Conservation (phyloP, 2,888 invertebrate genomes). For the Palloptera scutellata region DNA sequence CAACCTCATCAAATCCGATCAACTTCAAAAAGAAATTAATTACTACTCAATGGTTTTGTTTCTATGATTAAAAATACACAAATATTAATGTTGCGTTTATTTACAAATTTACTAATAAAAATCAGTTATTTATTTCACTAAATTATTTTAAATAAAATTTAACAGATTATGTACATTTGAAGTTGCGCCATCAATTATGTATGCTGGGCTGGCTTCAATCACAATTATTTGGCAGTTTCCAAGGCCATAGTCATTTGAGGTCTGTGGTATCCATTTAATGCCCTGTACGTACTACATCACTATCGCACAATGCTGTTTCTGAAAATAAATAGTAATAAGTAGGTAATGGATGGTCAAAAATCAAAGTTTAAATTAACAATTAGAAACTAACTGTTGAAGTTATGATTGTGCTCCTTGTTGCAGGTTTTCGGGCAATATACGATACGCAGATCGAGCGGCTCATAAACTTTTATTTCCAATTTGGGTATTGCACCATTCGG, state of each 20-base stretch:
- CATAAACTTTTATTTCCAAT: constrained; percentile 50
- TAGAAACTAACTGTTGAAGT: constrained; percentile 42
- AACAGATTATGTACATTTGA: background rate
- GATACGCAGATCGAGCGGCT: constrained; percentile 54
- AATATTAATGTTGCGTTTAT: no score
- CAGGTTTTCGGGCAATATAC: constrained; percentile 52
- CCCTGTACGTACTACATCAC: constrained; percentile 40
- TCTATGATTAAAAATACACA: no score
- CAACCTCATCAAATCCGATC: no score
- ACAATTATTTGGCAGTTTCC: constrained; percentile 29
- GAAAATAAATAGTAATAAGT: constrained; percentile 5
- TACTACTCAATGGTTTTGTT: no score
- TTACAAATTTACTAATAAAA: no score
- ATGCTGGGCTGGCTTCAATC: no score
- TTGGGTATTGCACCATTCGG: constrained; percentile 47
- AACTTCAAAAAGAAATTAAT: no score
- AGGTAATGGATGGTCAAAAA: background rate
- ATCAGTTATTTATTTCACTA: no score
- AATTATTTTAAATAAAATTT: no score
- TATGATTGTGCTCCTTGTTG: constrained; percentile 50
- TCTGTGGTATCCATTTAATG: constrained; percentile 44
- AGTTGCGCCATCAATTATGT: background rate
- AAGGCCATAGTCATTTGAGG: constrained; percentile 39
- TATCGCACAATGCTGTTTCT: constrained; percentile 12
- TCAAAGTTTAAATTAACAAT: background rate